These are phyloP conservation scores for Ceryle rudis DNA, from an alignment of 2,797 vertebrate genomes.

Conservation along the genomic window DNA sequence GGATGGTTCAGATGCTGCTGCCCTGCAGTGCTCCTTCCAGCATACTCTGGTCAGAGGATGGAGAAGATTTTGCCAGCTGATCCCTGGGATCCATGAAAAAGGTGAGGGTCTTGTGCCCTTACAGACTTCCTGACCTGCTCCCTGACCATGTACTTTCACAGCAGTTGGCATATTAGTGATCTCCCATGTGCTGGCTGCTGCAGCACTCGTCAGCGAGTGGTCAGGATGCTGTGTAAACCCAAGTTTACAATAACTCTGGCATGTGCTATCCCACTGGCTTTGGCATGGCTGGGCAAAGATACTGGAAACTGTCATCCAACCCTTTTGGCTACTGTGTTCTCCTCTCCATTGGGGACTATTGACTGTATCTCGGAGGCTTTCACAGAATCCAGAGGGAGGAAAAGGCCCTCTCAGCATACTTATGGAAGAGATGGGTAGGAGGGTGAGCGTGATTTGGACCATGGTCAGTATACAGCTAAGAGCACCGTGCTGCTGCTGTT, in stretches of 20 bases:
- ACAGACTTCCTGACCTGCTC: neutral
- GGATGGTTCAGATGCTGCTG: neutral
- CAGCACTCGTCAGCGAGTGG: accelerated
- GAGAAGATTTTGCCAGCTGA: neutral
- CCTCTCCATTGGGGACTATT: neutral
- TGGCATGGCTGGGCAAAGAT: neutral
- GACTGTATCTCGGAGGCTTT: neutral
- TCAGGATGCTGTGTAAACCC: accelerated
- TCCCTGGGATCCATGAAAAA: neutral
- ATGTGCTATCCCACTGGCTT: neutral
- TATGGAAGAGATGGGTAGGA: neutral
- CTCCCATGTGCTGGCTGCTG: neutral
- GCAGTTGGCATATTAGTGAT: neutral
- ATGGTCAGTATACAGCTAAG: neutral
- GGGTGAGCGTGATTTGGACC: neutral
- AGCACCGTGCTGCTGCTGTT: neutral
- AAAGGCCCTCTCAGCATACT: neutral
- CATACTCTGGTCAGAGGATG: neutral
- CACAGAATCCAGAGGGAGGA: neutral
- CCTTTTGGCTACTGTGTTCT: neutral
- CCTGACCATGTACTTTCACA: neutral
- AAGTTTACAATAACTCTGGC: neutral
- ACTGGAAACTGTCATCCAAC: neutral
- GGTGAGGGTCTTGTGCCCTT: neutral
- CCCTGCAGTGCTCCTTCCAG: neutral